Evolutionary conservation across 2,888 invertebrate species (phyloP), one percentile per base, ranked within the genome.

Genomic region (Trissolcus japonicus): DNA sequence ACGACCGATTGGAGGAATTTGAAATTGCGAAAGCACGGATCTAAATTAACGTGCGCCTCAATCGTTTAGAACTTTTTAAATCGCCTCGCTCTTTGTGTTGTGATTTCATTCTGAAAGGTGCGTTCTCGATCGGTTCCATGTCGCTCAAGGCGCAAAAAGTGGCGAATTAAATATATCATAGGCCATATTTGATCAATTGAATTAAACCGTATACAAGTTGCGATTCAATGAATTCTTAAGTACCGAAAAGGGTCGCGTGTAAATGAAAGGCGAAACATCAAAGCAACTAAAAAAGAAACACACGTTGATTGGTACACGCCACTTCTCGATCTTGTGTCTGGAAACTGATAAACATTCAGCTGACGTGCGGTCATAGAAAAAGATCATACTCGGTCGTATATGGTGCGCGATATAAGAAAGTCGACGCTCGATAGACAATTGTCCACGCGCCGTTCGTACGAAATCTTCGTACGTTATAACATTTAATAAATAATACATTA

Each of bases 401-500:
- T 60, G 76, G 76, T 21, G 19, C 53, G 19, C 1, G 17, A 13
- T 2, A 53, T 66, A 72, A 76, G 59, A 72, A 76, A 62, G 41
- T 35, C 11, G 43, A 9, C 60, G 40, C 25, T 25, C 21, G 60
- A 63, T 48, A 60, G 57, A 19, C 60, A 46, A 21, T 50, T 66
- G 59, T 75, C 75, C 68, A 68, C 75, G 75, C 68, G 75, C 68
- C 68, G 50, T 43, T 65, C 11, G 57, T 50, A 59, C 13, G 57
- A 53, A 69, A 74, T 62, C 43, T 61, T n/a, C n/a, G 56, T 43
- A 19, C 21, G 14, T 25, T 21, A 35, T 56, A 60, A 25, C 25
- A 41, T 29, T 56, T 55, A 51, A 74, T 74, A 74, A 74, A 74
- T 74, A 74, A 74, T 74, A 57, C 74, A 74, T 74, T 62, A 25